These are phyloP conservation scores for Stenurella melanura DNA, from an alignment of 2,888 invertebrate genomes.

Conservation along the genomic window DNA sequence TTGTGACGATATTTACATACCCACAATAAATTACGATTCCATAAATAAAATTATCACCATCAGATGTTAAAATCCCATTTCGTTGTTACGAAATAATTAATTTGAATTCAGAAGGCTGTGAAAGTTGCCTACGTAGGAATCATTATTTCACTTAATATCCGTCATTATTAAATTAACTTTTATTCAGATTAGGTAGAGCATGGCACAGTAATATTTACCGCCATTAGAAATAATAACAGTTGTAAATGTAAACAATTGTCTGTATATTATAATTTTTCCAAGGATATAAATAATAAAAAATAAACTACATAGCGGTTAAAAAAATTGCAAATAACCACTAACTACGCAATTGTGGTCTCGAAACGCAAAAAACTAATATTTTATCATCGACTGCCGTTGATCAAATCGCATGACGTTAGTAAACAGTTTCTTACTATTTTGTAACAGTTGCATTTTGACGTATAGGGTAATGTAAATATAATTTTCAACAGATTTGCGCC, in stretches of 20 bases:
- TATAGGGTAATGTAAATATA: neutral
- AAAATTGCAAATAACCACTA: neutral
- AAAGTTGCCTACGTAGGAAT: conserved; percentile 11
- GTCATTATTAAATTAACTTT: neutral
- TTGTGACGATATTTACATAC: neutral
- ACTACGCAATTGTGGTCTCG: conserved; percentile 29
- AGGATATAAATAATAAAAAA: conserved; percentile 1
- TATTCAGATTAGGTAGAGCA: neutral
- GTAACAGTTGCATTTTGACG: neutral
- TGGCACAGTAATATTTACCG: neutral
- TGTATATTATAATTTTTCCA: neutral
- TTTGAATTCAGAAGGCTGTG: conserved; percentile 18
- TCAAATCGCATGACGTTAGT: conserved; percentile 13
- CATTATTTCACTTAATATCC: conserved; percentile 4
- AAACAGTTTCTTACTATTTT: conserved; percentile 22
- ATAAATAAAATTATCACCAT: neutral
- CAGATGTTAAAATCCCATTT: conserved; percentile 21
- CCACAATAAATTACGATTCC: neutral
- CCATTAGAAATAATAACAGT: neutral
- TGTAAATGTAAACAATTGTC: neutral
- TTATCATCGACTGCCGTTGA: neutral
- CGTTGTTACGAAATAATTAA: conserved; percentile 30
- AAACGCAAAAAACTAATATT: neutral
- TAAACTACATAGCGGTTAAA: neutral
- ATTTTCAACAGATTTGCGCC: too few species aligned